A percentile compares a stretch with the other conserved stretches of the same genome.
These are phyloP conservation scores for Cephalotes varians DNA, from an alignment of 2,888 invertebrate genomes.

Conservation along the genomic window DNA sequence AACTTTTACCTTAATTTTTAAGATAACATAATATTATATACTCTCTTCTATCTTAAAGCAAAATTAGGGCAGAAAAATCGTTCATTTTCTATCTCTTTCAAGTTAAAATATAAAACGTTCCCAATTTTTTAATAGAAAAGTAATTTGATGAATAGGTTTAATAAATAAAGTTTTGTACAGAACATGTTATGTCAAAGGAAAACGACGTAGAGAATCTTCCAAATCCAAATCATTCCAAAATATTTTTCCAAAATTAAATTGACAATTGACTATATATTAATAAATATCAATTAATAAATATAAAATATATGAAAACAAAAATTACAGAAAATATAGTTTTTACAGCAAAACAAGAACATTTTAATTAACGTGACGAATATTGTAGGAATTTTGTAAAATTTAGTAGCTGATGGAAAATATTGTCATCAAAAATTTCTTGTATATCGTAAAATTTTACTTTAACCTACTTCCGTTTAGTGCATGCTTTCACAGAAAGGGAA, in stretches of 20 bases:
- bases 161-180: not conserved
- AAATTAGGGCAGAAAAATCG: not conserved
- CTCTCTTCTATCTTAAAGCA: not conserved
- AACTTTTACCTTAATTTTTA: not conserved
- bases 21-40: not conserved
- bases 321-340: not conserved
- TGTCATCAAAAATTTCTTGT: constrained; percentile 8
- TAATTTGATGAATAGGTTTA: not conserved
- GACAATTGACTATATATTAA: not conserved
- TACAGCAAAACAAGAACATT: no score
- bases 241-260: not conserved
- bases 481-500: constrained; percentile 20
- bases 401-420: not conserved
- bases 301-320: not conserved
- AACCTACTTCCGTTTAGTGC: not conserved
- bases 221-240: no score
- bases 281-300: not conserved
- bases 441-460: not conserved
- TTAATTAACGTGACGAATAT: not conserved
- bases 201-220: no score
- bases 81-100: not conserved
- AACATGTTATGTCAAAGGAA: not conserved
- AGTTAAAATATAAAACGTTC: not conserved
- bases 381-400: not conserved
- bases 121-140: not conserved